Conservation (phyloP, 2,113 vertebrate species). For the Falco punctatus region DNA sequence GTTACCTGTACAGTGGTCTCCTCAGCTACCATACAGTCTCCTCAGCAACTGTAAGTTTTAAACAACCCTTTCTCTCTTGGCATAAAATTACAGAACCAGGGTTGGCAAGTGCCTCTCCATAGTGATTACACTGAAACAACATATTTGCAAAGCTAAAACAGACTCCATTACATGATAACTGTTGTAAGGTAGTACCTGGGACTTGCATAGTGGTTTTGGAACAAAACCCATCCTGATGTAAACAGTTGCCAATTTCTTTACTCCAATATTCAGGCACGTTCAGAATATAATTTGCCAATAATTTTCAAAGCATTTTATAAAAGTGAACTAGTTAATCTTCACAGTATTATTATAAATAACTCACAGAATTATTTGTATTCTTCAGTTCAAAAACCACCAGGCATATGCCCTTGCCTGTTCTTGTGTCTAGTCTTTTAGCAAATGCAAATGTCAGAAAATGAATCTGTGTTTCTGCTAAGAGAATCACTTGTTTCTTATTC, state of each 20-base stretch:
- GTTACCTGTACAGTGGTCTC: no score
- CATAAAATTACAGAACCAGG: no score
- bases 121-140: no score
- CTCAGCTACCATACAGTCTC: no score
- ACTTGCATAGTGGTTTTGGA: neutral
- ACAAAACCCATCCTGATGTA: neutral
- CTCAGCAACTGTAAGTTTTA: no score
- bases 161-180: no score
- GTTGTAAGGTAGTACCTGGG: neutral
- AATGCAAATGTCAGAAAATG: conserved; percentile 65
- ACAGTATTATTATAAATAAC: neutral
- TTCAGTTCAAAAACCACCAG: neutral
- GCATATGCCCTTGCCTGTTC: neutral
- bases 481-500: conserved; percentile 72
- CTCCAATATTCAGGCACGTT: neutral
- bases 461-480: conserved; percentile 43
- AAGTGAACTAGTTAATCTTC: neutral
- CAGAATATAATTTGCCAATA: neutral
- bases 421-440: neutral
- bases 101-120: no score
- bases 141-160: no score
- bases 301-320: neutral
- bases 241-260: neutral
- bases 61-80: no score
- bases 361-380: neutral